Base-by-base conservation (phyloP, 23 tunicate species). In the Botrylloides violaceus region DNA sequence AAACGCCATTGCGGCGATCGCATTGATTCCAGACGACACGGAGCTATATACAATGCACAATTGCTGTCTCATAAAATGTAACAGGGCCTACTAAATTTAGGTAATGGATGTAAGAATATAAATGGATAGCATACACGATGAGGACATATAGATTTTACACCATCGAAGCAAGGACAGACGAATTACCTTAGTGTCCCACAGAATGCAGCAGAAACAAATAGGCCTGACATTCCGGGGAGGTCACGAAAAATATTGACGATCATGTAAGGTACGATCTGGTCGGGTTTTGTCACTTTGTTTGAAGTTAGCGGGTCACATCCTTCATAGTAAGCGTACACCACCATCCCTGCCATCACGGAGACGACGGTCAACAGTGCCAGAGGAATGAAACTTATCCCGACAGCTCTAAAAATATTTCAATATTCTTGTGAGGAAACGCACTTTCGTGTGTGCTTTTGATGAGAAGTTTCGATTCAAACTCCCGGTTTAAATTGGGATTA, bases 281-380 rank as follows among this genome's bases (percentile, higher is more conserved):
- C 76, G 49, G 29, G 15, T 71, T 58, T 60, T 7, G 73, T 19
- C 24, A 71, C 33, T 28, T 22, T 22, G 24, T 28, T 28, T 7
- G 18, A 24, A 20, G 18, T 22, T 18, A 71, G 18, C 23, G 76
- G 76, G 33, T 71, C 76, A 22, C 76, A 71, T 60, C 32, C 31
- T 28, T 71, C 76, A 28, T 58, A 71, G 49, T 58, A 71, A 59
- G 76, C 76, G 21, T 58, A 71, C 26, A 64, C 76, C 15, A 27
- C 74, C 25, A 27, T 12, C 9, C 76, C 76, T 15, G 15, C 15
- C 53, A 43, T 9, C 53, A 15, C 15, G 53, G 53, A 9, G 53
- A 43, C 9, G 9, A 43, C 15, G 53, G 9, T 43, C 53, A 43
- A 7, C 15, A 43, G 53, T 7, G 53, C 53, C 53, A 43, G 15